These are phyloP conservation scores for Chymomyza amoena DNA, from an alignment of 2,888 invertebrate genomes.

Conservation along the genomic window DNA sequence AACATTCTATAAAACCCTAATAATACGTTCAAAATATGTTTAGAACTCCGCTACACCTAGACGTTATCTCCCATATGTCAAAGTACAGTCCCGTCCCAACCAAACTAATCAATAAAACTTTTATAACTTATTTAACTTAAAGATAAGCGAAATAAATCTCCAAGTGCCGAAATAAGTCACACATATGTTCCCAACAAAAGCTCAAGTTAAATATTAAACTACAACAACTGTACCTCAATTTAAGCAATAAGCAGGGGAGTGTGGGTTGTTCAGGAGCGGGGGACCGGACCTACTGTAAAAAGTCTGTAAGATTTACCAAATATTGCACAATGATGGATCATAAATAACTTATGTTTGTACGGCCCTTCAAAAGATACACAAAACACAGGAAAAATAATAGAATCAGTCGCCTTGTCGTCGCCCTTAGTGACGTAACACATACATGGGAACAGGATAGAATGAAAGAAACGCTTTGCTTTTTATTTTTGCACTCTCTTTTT, in stretches of 20 bases:
- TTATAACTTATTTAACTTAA: conserved; percentile 64
- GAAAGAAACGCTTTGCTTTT: neutral
- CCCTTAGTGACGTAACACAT: conserved; percentile 64
- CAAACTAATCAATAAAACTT: conserved; percentile 58
- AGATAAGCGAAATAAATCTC: conserved; percentile 70
- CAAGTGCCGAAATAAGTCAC: conserved; percentile 58
- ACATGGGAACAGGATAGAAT: conserved; percentile 17
- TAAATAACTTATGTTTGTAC: conserved; percentile 74
- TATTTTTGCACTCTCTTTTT: neutral
- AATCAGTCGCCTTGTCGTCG: conserved; percentile 10
- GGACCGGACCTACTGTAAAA: conserved; percentile 50
- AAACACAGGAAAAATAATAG: conserved; percentile 19
- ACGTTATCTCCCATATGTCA: too few relatives aligned
- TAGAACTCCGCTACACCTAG: too few relatives aligned
- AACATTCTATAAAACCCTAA: too few relatives aligned
- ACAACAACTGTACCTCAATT: conserved; percentile 38
- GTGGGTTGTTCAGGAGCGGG: neutral
- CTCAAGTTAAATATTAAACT: conserved; percentile 26
- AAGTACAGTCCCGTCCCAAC: conserved; percentile 29
- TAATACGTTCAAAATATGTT: too few relatives aligned
- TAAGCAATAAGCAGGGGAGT: neutral
- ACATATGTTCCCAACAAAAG: conserved; percentile 45
- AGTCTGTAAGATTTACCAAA: conserved; percentile 69
- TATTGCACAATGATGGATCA: conserved; percentile 76
- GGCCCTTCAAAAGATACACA: conserved; percentile 16